Conservation (phyloP, 2,113 vertebrate genomes). For the Ursus arctos region DNA sequence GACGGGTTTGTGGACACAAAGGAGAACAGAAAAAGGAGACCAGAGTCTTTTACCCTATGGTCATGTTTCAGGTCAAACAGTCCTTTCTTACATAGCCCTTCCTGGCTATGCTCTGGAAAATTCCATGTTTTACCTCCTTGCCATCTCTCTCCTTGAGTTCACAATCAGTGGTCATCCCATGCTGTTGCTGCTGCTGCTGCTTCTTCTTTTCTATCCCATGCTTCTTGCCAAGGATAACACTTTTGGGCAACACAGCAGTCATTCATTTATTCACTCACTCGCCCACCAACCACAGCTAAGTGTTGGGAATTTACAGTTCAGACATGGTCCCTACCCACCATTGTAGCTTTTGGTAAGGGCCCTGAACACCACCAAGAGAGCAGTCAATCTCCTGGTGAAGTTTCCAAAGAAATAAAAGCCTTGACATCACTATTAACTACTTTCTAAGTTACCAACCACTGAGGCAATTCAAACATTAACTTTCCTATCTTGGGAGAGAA, state of each 20-base stretch:
- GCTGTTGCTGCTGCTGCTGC: neutral
- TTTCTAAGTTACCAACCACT: constrained; percentile 19
- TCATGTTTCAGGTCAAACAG: constrained; percentile 74
- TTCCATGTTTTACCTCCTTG: constrained; percentile 52
- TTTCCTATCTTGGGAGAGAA: constrained; percentile 64
- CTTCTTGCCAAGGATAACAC: neutral
- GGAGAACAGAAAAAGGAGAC: constrained; percentile 13
- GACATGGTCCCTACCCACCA: neutral
- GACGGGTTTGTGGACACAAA: neutral
- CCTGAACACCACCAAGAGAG: neutral
- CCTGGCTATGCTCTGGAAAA: constrained; percentile 71
- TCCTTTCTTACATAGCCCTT: constrained; percentile 47
- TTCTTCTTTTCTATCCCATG: neutral
- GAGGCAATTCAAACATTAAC: constrained; percentile 53
- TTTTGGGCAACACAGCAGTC: neutral
- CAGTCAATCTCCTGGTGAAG: neutral
- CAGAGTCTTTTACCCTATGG: neutral
- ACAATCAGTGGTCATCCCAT: neutral
- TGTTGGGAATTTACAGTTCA: neutral
- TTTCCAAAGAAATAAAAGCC: constrained; percentile 56
- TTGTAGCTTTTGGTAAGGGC: neutral
- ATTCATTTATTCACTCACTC: neutral
- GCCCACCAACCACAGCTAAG: neutral
- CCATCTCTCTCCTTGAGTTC: neutral
- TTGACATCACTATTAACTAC: neutral